Conservation (phyloP, 2,888 invertebrate genomes). For the Tribolium freemani region DNA sequence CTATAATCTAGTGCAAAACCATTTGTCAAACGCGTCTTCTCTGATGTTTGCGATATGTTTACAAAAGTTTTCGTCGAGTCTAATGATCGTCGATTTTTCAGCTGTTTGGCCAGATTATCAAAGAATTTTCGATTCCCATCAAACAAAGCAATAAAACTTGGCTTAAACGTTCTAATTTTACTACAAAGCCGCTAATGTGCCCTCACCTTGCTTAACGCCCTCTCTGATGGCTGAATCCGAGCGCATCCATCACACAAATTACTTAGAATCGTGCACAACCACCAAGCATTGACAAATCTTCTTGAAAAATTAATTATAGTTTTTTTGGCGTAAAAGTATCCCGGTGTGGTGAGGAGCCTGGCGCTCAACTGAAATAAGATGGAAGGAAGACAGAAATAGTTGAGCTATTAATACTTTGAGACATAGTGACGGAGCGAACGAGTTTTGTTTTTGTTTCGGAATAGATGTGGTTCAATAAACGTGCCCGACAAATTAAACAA, state of each 20-base stretch:
- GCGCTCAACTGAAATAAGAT: slow-evolving; percentile 39
- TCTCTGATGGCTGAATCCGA: neutral
- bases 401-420: slow-evolving; percentile 36
- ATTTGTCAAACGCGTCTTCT: too few species aligned
- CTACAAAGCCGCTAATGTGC: neutral
- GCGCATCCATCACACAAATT: neutral
- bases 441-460: slow-evolving; percentile 27
- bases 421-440: slow-evolving; percentile 21
- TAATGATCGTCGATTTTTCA: too few species aligned
- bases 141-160: neutral
- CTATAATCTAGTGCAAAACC: too few species aligned
- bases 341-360: slow-evolving; percentile 11
- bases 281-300: neutral
- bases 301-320: neutral
- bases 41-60: too few species aligned
- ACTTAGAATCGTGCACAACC: neutral
- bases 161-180: neutral
- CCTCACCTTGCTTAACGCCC: neutral
- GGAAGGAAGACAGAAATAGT: slow-evolving; percentile 33
- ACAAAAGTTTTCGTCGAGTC: too few species aligned
- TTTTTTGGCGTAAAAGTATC: neutral
- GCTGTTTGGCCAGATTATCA: too few species aligned
- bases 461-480: slow-evolving; percentile 35
- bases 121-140: too few species aligned
- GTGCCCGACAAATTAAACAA: slow-evolving; percentile 7